Base-by-base conservation (phyloP, 2,888 invertebrate genomes). In the Meteorus colon region DNA sequence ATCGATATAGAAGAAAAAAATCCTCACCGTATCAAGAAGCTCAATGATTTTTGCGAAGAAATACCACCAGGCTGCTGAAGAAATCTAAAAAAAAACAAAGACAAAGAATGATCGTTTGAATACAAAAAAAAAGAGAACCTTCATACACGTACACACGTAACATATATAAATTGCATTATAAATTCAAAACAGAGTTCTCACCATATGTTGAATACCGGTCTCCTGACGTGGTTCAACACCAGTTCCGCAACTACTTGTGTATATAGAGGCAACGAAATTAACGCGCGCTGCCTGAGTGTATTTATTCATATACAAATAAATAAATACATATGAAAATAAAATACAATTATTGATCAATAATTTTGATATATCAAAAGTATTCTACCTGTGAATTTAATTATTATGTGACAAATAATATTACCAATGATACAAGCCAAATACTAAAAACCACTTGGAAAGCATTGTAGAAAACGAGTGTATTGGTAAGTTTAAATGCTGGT, bases 371-470 rank as follows among this genome's bases (percentile, higher is more conserved):
- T 24, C 14, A 74, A 66, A 45, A 4, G 55, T 19, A 16, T 1
- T 29, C 37, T 60, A n/a, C 41, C 45, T 6, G 4, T 41, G 8
- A 34, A 41, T 41, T 8, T 41, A 41, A 41, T 41, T 19, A 19
- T n/a, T 19, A 19, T n/a, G 37, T 31, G 5, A 12, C 1, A 51
- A 19, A 60, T 63, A 65, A 74, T 84, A 37, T 89, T 84, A 89
- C 93, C 87, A 92, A 90, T 29, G 90, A 86, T 78, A 92, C 91
- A 82, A 97, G 91, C 91, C 93, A 97, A 16, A 94, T 88, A 84
- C 97, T 97, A 90, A 97, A 94, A 16, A 95, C 65, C 5, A 98
- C 97, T 92, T 98, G 97, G 74, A 94, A 93, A n/a, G 95, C 92
- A 86, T 98, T 98, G 90, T 98, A 98, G 0, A 92, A 86, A 24